These are phyloP conservation scores for Ophion ellenae DNA, from an alignment of 2,888 invertebrate species.

Conservation along the genomic window DNA sequence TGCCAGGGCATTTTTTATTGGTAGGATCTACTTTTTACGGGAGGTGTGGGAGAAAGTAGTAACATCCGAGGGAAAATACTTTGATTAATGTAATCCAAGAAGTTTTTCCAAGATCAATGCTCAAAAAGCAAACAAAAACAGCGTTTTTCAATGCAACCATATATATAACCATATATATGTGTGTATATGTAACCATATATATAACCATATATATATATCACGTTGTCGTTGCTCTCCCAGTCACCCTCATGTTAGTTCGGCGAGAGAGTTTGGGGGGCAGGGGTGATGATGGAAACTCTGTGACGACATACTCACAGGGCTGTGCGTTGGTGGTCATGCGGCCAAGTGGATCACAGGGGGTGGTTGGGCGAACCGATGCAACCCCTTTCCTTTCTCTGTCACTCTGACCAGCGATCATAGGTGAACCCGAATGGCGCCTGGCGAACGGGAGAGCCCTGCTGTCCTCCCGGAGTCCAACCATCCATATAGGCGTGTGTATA, in stretches of 20 bases:
- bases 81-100: background rate
- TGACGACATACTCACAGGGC: conserved; percentile 68
- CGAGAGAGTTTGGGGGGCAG: background rate
- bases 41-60: background rate
- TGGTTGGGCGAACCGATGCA: conserved; percentile 60
- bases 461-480: conserved; percentile 29
- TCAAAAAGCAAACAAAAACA: background rate
- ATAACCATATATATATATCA: conserved; percentile 21
- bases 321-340: conserved; percentile 70
- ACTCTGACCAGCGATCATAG: conserved; percentile 71
- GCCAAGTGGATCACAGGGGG: conserved; percentile 79
- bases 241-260: conserved; percentile 70
- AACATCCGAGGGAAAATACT: background rate
- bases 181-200: background rate
- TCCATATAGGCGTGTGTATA: conserved; percentile 14
- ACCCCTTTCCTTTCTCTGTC: conserved; percentile 36
- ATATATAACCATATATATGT: background rate
- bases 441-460: conserved; percentile 55
- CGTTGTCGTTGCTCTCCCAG: conserved; percentile 20
- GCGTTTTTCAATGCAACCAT: background rate
- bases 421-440: conserved; percentile 74
- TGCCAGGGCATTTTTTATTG: too few relatives aligned
- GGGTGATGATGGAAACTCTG: conserved; percentile 59
- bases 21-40: background rate
- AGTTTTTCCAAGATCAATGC: background rate